Conservation (phyloP, 2,113 vertebrate genomes). For the Butastur rufipennis region DNA sequence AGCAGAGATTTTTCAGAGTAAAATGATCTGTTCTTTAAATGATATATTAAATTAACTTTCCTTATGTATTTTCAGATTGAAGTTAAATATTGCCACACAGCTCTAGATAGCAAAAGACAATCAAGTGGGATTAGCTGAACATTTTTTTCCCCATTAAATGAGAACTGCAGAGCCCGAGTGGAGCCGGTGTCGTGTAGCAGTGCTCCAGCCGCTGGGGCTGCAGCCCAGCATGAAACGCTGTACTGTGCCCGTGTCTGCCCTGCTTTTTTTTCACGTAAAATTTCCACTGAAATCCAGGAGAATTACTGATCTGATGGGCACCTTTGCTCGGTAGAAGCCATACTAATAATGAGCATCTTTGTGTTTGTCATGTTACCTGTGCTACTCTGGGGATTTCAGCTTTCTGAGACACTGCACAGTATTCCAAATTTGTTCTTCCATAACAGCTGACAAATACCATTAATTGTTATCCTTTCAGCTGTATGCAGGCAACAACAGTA, state of each 20-base stretch:
- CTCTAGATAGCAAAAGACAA: not conserved
- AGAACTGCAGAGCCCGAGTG: fast-evolving
- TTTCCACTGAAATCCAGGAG: not conserved
- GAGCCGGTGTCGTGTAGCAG: fast-evolving
- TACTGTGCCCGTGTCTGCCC: fast-evolving
- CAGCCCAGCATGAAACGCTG: not conserved
- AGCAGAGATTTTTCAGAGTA: not conserved
- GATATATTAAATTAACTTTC: not conserved
- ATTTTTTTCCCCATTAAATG: not conserved
- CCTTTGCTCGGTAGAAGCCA: not conserved
- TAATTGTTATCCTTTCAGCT: not conserved
- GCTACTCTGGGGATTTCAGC: not conserved
- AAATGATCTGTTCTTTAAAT: not conserved
- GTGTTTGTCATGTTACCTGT: not conserved
- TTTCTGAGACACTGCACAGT: fast-evolving
- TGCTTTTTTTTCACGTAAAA: fast-evolving
- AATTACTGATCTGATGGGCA: too few relatives aligned
- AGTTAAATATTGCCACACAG: not conserved
- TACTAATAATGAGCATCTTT: not conserved
- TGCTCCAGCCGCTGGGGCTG: not conserved
- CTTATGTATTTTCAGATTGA: not conserved
- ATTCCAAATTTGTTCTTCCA: not conserved
- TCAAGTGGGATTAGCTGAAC: not conserved
- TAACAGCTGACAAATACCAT: not conserved
- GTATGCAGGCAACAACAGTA: not conserved